Conservation (phyloP, 2,888 invertebrate genomes). For the Campoplex capitator region DNA sequence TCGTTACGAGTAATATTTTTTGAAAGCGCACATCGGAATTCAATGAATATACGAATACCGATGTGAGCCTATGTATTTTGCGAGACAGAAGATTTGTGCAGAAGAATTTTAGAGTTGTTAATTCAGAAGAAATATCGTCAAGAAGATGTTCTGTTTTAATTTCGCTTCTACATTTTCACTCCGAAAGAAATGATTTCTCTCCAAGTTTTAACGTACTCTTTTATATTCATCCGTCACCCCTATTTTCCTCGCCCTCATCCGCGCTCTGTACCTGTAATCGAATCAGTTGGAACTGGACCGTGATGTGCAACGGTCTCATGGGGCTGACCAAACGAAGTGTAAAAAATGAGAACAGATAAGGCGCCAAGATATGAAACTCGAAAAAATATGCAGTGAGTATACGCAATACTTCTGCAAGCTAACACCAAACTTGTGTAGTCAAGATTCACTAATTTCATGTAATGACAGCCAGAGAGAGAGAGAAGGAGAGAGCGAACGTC, state of each 20-base stretch:
- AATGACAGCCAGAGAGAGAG: not conserved
- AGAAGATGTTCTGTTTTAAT: not conserved
- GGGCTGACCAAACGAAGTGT: conserved; percentile 41
- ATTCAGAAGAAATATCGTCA: not conserved
- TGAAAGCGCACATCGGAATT: not conserved
- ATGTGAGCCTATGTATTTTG: not conserved
- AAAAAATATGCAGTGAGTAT: not conserved
- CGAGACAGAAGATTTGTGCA: not conserved
- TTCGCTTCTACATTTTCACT: not conserved
- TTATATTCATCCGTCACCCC: conserved; percentile 4
- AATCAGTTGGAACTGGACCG: conserved; percentile 64
- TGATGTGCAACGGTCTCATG: conserved; percentile 46
- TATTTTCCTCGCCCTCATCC: conserved; percentile 8
- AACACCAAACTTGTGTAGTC: not conserved
- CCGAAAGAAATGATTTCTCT: not conserved
- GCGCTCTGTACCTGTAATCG: conserved; percentile 37
- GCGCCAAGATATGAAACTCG: not conserved
- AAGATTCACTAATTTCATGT: not conserved
- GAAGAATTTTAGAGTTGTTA: not conserved
- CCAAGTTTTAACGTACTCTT: conserved; percentile 14
- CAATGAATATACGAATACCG: not conserved
- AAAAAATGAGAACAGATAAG: conserved; percentile 46
- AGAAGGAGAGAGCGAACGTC: not conserved
- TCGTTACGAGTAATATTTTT: too few species aligned
- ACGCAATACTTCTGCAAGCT: not conserved